Base-by-base conservation (phyloP, 2,888 invertebrate species). In the Apomyelois bistriatella region DNA sequence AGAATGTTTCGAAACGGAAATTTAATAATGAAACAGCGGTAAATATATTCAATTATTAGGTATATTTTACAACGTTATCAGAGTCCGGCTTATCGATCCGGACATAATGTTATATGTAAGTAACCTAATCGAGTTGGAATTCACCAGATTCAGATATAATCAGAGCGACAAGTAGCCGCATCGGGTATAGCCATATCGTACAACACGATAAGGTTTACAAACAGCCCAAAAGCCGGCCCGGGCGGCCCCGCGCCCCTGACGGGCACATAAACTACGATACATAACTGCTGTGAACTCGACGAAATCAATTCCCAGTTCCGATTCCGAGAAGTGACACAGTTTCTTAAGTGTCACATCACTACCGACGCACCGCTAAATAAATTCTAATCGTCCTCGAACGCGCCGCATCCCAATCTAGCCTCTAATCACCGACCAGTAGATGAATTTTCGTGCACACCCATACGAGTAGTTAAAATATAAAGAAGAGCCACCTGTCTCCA, bases 401-500 rank as follows among this genome's bases (percentile, higher is more conserved):
- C 55, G 57, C 61, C 74, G 61, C 85, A 87, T 72, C 77, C 82
- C 76, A 83, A 84, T 80, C 78, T 86, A 79, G 75, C 69, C 86
- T 72, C 78, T 89, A 86, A 70, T 66, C 67, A 67, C 79, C 64
- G 59, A 67, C 64, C 66, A 72, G 71, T 78, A 82, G 77, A 79
- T 68, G 66, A 79, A 68, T 66, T 76, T 78, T 80, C 65, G 70
- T 73, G 69, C 74, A 66, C 66, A 66, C 61, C 72, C 72, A 64
- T 58, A 61, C 66, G 76, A 75, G 80, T 76, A 81, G 77, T 85
- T 83, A 79, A 81, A 85, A 81, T 84, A 85, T 87, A 89, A 88
- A 86, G 84, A 84, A 89, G 81, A 88, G 81, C 88, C 90, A 90
- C 90, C 90, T 90, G 90, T 90, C 90, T 79, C 89, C 85, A 85